Percentiles rank a stretch among this genome's conserved stretches.
Evolutionary conservation across 1,140 invertebrate genomes (phyloP).

Genomic region (Eurytemora carolleeae): DNA sequence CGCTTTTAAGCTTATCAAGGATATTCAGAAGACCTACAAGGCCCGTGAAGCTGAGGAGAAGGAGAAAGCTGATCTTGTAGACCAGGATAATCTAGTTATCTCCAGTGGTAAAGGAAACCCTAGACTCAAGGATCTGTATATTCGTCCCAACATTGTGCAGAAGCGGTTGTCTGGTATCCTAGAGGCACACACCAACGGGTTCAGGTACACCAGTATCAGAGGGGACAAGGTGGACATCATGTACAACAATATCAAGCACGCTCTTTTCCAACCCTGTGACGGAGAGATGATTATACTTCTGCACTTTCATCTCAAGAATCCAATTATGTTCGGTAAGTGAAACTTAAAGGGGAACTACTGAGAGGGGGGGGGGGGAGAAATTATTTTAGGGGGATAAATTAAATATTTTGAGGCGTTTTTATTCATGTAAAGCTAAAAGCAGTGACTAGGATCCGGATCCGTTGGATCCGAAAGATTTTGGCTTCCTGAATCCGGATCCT

Average conservation of each 20-base stretch:
- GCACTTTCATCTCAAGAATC: constrained; percentile 80
- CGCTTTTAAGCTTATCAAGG: constrained; percentile 90
- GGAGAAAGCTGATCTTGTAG: constrained; percentile 94
- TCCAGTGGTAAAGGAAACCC: constrained; percentile 94
- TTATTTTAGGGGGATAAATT: no score
- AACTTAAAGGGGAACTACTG: constrained; percentile 98
- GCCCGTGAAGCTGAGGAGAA: constrained; percentile 93
- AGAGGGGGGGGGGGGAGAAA: constrained; percentile 98
- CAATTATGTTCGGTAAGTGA: constrained; percentile 49
- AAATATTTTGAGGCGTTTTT: no score
- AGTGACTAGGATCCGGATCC: no score
- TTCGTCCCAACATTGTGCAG: constrained; percentile 91
- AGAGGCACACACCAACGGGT: constrained; percentile 92
- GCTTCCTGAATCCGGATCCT: no score
- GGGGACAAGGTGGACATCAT: constrained; percentile 98
- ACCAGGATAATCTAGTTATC: constrained; percentile 90
- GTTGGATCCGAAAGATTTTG: no score
- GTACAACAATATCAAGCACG: constrained; percentile 99
- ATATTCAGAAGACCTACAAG: constrained; percentile 97
- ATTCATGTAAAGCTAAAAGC: no score
- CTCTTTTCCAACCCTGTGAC: constrained; percentile 98
- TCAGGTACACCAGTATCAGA: constrained; percentile 89
- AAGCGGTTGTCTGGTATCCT: constrained; percentile 80
- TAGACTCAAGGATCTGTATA: constrained; percentile 94
- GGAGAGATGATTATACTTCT: constrained; percentile 98